phyloP scores from a whole-genome alignment of 2,113 vertebrate genomes.

The Corvus hawaiiensis region DNA sequence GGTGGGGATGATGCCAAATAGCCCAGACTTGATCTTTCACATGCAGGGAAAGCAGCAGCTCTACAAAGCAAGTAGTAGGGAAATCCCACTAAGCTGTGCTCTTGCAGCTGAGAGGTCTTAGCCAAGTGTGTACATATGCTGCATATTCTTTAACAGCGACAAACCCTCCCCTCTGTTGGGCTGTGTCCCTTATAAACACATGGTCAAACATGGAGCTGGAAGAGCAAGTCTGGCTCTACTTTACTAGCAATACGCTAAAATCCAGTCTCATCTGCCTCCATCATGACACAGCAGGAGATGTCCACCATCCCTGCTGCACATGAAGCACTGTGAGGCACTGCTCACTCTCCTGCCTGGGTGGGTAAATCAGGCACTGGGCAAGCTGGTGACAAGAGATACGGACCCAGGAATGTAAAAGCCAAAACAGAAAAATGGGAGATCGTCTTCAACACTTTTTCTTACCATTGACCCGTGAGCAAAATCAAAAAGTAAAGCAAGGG shows the following conservation, averaged over 20 bases:
- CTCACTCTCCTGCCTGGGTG: too few species aligned
- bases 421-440: not conserved
- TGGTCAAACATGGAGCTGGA: accelerated
- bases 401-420: not conserved
- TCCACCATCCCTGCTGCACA: accelerated
- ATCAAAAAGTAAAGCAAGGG: not conserved
- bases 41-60: not conserved
- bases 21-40: not conserved
- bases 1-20: not conserved
- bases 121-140: too few species aligned
- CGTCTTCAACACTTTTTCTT: not conserved
- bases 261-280: not conserved
- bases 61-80: not conserved
- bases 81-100: not conserved
- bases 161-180: not conserved
- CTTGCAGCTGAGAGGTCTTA: not conserved
- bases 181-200: not conserved
- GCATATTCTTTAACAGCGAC: not conserved
- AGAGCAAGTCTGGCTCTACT: not conserved
- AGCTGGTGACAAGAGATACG: accelerated
- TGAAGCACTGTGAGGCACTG: too few species aligned
- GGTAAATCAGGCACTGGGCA: not conserved
- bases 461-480: not conserved
- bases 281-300: accelerated
- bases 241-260: not conserved